Evolutionary conservation across 2,113 vertebrate species (phyloP).

Genomic region (Vulpes vulpes): DNA sequence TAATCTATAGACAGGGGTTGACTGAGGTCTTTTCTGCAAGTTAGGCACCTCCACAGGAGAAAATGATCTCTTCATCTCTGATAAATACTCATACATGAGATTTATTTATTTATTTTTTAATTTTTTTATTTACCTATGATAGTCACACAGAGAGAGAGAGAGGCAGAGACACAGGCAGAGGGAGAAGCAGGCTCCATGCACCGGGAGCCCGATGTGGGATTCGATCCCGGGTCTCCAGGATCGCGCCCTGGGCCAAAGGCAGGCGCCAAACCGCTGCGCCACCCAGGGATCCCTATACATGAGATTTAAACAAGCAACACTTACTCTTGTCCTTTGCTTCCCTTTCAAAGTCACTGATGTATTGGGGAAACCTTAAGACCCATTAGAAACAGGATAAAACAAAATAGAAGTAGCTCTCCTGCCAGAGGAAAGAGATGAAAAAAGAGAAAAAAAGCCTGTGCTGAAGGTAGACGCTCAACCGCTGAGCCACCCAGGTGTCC

Average conservation of each 20-base stretch:
- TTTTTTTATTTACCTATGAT: too few species aligned
- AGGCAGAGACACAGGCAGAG: too few species aligned
- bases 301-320: background rate
- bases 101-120: too few species aligned
- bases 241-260: too few species aligned
- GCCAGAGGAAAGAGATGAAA: background rate
- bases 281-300: too few species aligned
- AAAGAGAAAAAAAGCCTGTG: background rate
- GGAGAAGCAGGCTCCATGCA: too few species aligned
- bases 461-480: too few species aligned
- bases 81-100: background rate
- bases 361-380: background rate
- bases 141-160: too few species aligned
- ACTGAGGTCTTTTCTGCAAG: background rate
- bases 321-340: background rate
- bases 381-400: background rate
- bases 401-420: constrained; percentile 36
- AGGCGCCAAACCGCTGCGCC: too few species aligned
- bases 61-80: background rate
- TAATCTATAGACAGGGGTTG: background rate
- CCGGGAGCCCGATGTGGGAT: too few species aligned
- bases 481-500: too few species aligned
- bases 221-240: too few species aligned
- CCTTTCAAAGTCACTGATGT: background rate
- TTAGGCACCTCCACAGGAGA: background rate